Evolutionary conservation across 2,797 vertebrate genomes (phyloP).

Genomic region (Lepilemur ruficaudatus): DNA sequence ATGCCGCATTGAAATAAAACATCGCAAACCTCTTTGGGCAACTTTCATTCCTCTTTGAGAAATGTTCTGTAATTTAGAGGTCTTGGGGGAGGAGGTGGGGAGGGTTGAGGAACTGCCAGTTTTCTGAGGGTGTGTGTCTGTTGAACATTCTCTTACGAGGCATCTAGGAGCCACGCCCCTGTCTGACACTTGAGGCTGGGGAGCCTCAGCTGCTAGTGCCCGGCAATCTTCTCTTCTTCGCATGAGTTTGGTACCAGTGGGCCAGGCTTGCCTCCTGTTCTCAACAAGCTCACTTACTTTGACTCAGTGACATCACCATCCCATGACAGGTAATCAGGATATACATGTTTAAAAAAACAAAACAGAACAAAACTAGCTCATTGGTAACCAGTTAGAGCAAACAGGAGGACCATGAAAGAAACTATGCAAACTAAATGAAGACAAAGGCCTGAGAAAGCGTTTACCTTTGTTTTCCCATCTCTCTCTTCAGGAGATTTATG

Average conservation of each 20-base stretch:
- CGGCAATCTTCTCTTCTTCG: background rate
- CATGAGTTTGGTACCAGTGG: too few relatives aligned
- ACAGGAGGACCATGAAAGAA: background rate
- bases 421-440: background rate
- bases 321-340: background rate
- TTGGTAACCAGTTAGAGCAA: background rate
- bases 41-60: background rate
- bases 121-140: background rate
- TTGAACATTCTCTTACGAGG: accelerated
- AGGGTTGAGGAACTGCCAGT: background rate
- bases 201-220: background rate
- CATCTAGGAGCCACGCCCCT: accelerated
- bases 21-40: background rate
- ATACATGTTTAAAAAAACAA: background rate
- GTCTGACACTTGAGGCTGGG: background rate
- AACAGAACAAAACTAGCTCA: background rate
- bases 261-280: background rate
- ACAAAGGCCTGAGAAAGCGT: background rate
- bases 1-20: background rate
- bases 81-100: background rate
- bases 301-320: background rate
- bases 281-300: background rate
- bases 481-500: background rate
- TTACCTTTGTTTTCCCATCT: background rate
- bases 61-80: background rate